Evolutionary conservation across 53 echinoderm and acorn worm species (phyloP).

Genomic region (Patiria pectinifera): DNA sequence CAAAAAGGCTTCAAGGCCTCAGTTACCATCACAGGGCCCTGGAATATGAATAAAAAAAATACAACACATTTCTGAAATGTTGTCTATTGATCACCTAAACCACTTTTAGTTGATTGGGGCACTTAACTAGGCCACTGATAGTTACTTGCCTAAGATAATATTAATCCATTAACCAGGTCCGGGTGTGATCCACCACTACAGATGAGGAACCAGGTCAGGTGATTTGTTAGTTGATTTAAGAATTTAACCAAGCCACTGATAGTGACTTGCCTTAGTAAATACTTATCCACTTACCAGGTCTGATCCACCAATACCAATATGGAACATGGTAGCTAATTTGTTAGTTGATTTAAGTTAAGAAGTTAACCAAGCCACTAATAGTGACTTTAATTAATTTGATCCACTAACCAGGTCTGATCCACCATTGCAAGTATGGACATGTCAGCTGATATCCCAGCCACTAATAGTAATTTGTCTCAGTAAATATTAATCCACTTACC

Average conservation of each 20-base stretch:
- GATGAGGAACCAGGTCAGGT: constrained; percentile 72
- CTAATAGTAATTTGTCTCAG: neutral
- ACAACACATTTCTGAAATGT: too few species aligned
- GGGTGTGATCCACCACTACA: constrained; percentile 89
- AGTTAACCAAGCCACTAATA: too few species aligned
- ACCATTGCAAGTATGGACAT: too few species aligned
- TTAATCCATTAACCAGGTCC: constrained; percentile 76
- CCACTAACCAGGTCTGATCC: too few species aligned
- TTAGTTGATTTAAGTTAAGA: too few species aligned
- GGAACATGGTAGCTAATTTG: constrained; percentile 52
- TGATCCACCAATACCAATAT: constrained; percentile 98
- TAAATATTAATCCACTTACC: constrained; percentile 56
- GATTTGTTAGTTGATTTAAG: too few species aligned
- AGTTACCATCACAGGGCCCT: constrained; percentile 99
- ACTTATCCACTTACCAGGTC: constrained; percentile 76
- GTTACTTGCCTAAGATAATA: neutral
- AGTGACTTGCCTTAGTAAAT: neutral
- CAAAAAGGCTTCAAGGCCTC: constrained; percentile 93
- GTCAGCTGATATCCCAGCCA: neutral
- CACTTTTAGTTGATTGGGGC: too few species aligned
- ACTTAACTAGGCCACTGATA: too few species aligned
- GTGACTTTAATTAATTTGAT: too few species aligned
- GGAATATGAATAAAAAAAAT: constrained; percentile 17
- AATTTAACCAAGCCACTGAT: neutral
- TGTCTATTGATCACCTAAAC: neutral